A percentile compares a stretch with the other conserved stretches of the same genome.
Evolutionary conservation across 2,888 invertebrate genomes (phyloP).

Genomic region (Baccha elongata): DNA sequence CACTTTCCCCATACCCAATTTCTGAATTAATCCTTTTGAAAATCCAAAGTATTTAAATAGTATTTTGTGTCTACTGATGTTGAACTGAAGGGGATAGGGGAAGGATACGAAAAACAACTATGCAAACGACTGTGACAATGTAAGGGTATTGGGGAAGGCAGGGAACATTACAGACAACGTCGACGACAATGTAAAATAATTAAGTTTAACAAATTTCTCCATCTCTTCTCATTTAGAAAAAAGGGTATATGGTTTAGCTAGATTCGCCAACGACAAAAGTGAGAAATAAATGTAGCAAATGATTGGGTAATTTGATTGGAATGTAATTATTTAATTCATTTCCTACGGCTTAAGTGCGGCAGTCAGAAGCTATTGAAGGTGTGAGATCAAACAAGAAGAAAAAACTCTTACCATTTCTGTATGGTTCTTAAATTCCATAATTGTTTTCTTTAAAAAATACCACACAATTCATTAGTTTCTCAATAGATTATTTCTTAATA

Average conservation of each 20-base stretch:
- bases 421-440: conserved; percentile 57
- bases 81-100: conserved; percentile 48
- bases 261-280: conserved; percentile 36
- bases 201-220: conserved; percentile 75
- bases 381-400: too few species aligned
- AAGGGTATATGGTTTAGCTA: too few species aligned
- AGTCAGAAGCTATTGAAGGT: too few species aligned
- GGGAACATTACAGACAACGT: conserved; percentile 1
- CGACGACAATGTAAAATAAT: conserved; percentile 76
- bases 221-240: conserved; percentile 32
- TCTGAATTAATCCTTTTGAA: conserved; percentile 50
- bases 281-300: conserved; percentile 78
- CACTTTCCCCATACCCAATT: conserved; percentile 4
- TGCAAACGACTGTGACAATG: conserved; percentile 50
- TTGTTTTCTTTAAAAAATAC: neutral
- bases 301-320: conserved; percentile 78
- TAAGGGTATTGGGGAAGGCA: neutral
- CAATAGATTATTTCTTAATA: too few species aligned
- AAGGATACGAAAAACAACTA: conserved; percentile 12
- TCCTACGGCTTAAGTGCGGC: conserved; percentile 18
- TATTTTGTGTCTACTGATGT: conserved; percentile 1
- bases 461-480: conserved; percentile 56
- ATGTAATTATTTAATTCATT: conserved; percentile 70
- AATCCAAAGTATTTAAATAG: conserved; percentile 40
- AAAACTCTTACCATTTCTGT: conserved; percentile 48